A percentile compares a stretch with the other conserved stretches of the same genome.
phyloP scores from a whole-genome alignment of 2,797 vertebrate species.

The Pogoniulus pusillus region DNA sequence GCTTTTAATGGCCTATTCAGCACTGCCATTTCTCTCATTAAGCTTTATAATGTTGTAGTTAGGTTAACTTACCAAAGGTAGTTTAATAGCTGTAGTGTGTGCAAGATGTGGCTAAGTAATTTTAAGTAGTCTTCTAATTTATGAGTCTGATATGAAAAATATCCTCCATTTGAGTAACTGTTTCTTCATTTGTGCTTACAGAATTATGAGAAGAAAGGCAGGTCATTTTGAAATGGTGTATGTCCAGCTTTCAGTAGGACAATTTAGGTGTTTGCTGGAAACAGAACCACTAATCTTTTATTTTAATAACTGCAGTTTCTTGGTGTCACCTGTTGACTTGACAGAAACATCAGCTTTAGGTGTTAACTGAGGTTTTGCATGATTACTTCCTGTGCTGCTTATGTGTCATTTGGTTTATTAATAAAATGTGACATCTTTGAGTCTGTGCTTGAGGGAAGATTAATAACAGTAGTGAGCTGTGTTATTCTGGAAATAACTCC shows the following conservation, averaged over 20 bases:
- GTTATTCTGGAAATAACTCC: background rate
- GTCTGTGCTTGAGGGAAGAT: background rate
- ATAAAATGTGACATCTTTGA: background rate
- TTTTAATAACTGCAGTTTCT: background rate
- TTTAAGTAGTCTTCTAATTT: background rate
- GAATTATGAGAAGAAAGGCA: background rate
- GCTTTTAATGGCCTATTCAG: background rate
- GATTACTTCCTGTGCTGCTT: background rate
- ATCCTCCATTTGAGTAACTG: background rate
- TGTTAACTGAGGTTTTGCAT: background rate
- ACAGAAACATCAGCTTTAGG: background rate
- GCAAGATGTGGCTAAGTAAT: background rate
- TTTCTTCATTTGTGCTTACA: background rate
- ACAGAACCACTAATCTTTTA: background rate
- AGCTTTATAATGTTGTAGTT: background rate
- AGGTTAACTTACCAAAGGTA: background rate
- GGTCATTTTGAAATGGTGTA: background rate
- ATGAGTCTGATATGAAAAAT: background rate
- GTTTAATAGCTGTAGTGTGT: background rate
- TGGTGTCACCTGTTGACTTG: background rate
- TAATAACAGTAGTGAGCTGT: background rate
- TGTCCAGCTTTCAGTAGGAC: background rate
- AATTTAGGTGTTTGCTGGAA: background rate
- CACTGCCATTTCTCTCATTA: background rate
- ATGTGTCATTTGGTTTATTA: conserved; percentile 32